Evolutionary conservation across 1,140 invertebrate genomes (phyloP), one percentile per base, ranked within the genome.

Genomic region (Cotesia typhae): DNA sequence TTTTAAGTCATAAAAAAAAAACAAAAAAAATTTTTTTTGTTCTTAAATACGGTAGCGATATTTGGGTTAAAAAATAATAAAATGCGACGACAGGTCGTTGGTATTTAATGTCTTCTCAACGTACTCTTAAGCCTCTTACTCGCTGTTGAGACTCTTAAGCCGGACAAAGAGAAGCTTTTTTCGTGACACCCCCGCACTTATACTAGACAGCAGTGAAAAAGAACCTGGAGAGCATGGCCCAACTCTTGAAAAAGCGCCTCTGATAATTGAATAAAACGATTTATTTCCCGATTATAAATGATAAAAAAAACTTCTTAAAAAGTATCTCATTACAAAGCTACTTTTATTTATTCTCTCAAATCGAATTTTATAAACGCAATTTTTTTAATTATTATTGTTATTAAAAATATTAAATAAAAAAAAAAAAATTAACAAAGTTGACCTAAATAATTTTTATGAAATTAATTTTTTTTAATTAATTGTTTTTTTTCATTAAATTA

Each of bases 251-350:
- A 60, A 53, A 17, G 78, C 80, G 79, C 79, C 73, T 77, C 78
- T 79, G 82, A 86, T 87, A 87, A 87, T 87, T 86, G 84, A 87
- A 87, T 86, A 80, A 86, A 87, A 86, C 85, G 83, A 87, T 86
- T 86, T 86, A 86, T 87, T 86, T 82, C 84, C 80, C 83, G 85
- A 86, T 85, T 86, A 87, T 87, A 87, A 87, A 86, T 85, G 79
- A 83, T 81, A 78, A 74, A 81, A 77, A 74, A 61, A 66, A 1
- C 28, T 28, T 28, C 28, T 78, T 79, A 78, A 81, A 78, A 80
- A 79, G 79, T 81, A 81, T 81, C 81, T 79, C 64, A 75, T 84
- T 84, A 85, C 84, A 84, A 85, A 85, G 66, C 51, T n/a, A 47
- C 28, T 28, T 28, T 28, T 28, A 28, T 28, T 28, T 28, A 28